Conservation (phyloP, 2,888 invertebrate genomes). For the Melipona beecheii region DNA sequence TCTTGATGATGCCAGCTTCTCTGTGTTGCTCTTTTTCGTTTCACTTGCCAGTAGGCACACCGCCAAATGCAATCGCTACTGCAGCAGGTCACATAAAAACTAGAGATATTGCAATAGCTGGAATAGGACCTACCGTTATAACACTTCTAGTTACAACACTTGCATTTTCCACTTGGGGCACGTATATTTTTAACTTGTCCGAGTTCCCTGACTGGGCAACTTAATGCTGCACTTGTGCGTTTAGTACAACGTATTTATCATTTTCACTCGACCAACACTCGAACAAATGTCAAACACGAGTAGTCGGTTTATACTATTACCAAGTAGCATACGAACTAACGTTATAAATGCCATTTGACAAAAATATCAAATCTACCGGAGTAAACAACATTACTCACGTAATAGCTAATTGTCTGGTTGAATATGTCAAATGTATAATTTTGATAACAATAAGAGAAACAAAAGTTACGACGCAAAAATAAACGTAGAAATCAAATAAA, state of each 20-base stretch:
- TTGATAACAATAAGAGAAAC: background rate
- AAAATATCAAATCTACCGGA: background rate
- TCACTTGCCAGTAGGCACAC: slow-evolving; percentile 97
- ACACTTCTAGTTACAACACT: slow-evolving; percentile 90
- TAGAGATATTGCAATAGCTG: slow-evolving; percentile 91
- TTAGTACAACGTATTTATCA: background rate
- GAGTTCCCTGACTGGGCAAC: slow-evolving; percentile 88
- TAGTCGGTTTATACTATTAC: background rate
- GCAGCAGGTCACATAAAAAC: slow-evolving; percentile 92
- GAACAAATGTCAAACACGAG: background rate
- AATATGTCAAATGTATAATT: background rate
- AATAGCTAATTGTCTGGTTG: background rate
- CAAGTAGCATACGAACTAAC: background rate
- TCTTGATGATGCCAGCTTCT: slow-evolving; percentile 95
- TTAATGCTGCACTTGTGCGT: slow-evolving; percentile 5
- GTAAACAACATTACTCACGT: background rate
- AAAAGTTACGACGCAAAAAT: background rate
- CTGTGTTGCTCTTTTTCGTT: slow-evolving; percentile 96
- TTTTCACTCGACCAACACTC: background rate
- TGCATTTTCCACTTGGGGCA: slow-evolving; percentile 91
- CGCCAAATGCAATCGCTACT: slow-evolving; percentile 97
- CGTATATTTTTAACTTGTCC: slow-evolving; percentile 87
- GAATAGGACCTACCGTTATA: slow-evolving; percentile 91
- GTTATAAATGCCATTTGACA: background rate
- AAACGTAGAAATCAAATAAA: background rate